Conservation (phyloP, 2,888 invertebrate species). For the Brachyopa scutellaris region DNA sequence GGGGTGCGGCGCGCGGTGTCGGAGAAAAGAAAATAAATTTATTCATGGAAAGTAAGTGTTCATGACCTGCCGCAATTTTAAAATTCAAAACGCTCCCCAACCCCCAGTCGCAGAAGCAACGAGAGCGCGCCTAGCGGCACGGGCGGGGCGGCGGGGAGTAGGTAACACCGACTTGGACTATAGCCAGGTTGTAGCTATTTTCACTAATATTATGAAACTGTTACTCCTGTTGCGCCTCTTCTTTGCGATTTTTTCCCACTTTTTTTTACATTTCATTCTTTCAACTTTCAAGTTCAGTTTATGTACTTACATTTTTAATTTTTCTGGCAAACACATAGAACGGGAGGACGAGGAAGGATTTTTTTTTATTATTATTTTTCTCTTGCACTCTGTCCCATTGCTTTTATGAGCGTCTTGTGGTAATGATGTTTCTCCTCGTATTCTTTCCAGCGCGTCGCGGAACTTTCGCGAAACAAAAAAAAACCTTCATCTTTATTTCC, state of each 20-base stretch:
- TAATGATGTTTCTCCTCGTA: slow-evolving; percentile 71
- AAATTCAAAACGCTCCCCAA: slow-evolving; percentile 62
- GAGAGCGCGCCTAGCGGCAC: slow-evolving; percentile 29
- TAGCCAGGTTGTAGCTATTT: slow-evolving; percentile 66
- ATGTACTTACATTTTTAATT: slow-evolving; percentile 73
- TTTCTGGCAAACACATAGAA: slow-evolving; percentile 68
- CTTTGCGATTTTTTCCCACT: slow-evolving; percentile 44
- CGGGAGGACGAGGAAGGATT: slow-evolving; percentile 44
- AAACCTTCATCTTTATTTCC: slow-evolving; percentile 68
- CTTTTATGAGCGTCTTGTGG: slow-evolving; percentile 70
- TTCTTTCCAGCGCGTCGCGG: slow-evolving; percentile 62
- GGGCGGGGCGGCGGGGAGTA: slow-evolving; percentile 27
- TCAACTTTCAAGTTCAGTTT: slow-evolving; percentile 72
- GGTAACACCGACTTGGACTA: slow-evolving; percentile 54
- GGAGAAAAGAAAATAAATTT: slow-evolving; percentile 68
- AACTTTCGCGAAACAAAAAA: slow-evolving; percentile 36
- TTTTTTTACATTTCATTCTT: slow-evolving; percentile 63
- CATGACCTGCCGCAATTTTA: slow-evolving; percentile 72
- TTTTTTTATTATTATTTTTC: slow-evolving; percentile 44
- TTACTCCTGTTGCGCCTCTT: slow-evolving; percentile 71
- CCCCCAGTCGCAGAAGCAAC: slow-evolving; percentile 5
- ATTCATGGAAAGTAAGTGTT: slow-evolving; percentile 72
- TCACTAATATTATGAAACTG: slow-evolving; percentile 67
- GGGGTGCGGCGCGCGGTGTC: slow-evolving; percentile 13
- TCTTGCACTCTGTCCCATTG: slow-evolving; percentile 68